A percentile compares a stretch with the other conserved stretches of the same genome.
Evolutionary conservation across 2,113 vertebrate species (phyloP).

Genomic region (Anser brachyrhynchus): DNA sequence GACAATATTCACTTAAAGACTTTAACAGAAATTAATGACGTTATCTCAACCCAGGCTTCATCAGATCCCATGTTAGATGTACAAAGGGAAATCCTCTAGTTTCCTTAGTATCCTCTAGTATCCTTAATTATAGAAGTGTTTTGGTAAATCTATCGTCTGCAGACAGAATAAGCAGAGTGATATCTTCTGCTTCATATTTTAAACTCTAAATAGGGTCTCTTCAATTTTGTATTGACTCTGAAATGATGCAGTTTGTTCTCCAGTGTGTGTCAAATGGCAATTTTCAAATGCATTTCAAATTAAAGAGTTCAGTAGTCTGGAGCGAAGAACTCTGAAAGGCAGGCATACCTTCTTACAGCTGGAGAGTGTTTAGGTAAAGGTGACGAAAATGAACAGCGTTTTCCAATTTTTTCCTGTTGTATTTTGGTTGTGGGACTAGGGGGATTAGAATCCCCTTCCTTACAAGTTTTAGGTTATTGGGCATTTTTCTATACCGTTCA

Average conservation of each 20-base stretch:
- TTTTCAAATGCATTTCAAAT: not conserved
- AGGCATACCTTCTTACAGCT: fast-evolving
- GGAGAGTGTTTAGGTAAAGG: not conserved
- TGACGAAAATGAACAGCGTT: not conserved
- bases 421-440: not conserved
- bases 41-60: not conserved
- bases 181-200: not conserved
- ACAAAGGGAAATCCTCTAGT: not conserved
- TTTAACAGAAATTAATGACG: not conserved
- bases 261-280: not conserved
- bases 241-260: not conserved
- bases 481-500: not conserved
- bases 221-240: not conserved
- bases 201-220: not conserved
- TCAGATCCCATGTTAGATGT: not conserved
- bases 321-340: not conserved
- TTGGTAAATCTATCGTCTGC: not conserved
- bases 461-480: not conserved
- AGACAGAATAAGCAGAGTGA: not conserved
- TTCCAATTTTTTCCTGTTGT: not conserved
- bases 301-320: not conserved
- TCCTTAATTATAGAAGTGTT: not conserved
- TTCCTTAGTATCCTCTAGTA: not conserved
- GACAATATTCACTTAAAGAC: not conserved
- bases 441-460: not conserved